Base-by-base conservation (phyloP, 30 jellyfish, hydroid and myxozoan species). In the Phacellophora camtschatica region DNA sequence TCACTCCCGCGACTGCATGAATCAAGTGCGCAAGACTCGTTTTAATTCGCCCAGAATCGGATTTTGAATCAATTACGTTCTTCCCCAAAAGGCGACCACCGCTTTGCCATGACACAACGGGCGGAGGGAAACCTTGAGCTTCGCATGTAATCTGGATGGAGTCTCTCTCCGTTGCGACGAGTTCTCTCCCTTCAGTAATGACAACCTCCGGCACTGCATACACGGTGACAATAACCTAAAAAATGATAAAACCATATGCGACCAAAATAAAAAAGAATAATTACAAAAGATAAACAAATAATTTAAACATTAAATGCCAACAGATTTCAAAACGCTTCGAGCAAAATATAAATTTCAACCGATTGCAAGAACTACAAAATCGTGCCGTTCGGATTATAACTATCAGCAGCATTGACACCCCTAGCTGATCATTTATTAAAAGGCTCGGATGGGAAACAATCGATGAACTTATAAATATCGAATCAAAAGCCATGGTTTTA, bases 101-200 rank as follows among this genome's bases (percentile, higher is more conserved):
- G 75, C 71, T 66, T 1, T 27, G 20, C 92, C 92, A 81, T 25
- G 50, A 28, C 2, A 81, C 66, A 16, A 51, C 34, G 2, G 92
- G 92, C 18, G 85, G 48, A 1, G 92, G 92, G 27, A 18, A 66
- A 0, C 92, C 85, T 30, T 66, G 72, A 4, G 59, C 92, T 16
- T 71, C 77, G 72, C 92, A 81, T 4, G 66, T 39, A 3, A 81
- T 49, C 32, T 53, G 68, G 4, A 66, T 48, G 22, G 77, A 30
- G 4, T 66, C 79, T 1, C 92, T 85, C 4, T 19, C 70, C 0
- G 72, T 65, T 5, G 67, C 90, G 15, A 58, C 11, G 25, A 65
- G 49, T 37, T 68, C 45, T 30, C 61, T 48, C 1, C 89, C 80
- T 29, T 66, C 74, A 28, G 75, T 61, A 4, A 81, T 81, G 30